Base-by-base conservation (phyloP, 2,113 vertebrate species). In the Turnix velox region DNA sequence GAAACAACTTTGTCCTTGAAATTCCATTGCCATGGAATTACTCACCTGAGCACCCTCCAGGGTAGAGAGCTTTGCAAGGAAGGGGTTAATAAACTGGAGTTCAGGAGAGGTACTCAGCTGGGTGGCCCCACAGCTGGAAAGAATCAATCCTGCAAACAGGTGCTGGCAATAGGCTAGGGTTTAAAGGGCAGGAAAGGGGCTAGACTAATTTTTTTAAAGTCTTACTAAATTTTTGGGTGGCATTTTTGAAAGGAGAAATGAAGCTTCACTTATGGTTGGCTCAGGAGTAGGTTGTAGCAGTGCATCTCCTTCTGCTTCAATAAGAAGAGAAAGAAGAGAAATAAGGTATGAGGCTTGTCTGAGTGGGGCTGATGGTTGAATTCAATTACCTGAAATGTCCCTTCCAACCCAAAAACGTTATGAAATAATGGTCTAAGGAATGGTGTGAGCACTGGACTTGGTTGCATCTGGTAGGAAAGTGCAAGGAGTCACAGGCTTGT, bases 21-120 rank as follows among this genome's bases (percentile, higher is more conserved):
- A 14, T 5, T 10, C 31, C 19, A 0, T 0, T 0, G 14, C 27
- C 17, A 1, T 0, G 61, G 35, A 13, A 2, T 6, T 6, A 4
- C 2, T 28, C 7, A 40, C 30, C 30, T 3, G 25, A 39, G 65
- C 65, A 52, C 15, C 46, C 55, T 25, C 2, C 7, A 2, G 27
- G 10, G 59, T 6, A 43, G 28, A n/a, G 2, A 49, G n/a, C 30
- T 15, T 6, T 17, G 13, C 6, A 15, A 39, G 51, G 58, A 8
- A 37, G 2, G 55, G 3, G 59, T 17, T 62, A 22, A 57, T 3
- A 5, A 28, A 6, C 5, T 11, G 3, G 33, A 6, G 6, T 4
- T 25, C 6, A 8, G 7, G 4, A 7, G 9, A 8, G 18, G 4
- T 39, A 12, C 66, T 37, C 68, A 46, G 51, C 35, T 84, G 39